Evolutionary conservation across 2,888 invertebrate species (phyloP).

Genomic region (Pardosa pseudoannulata): DNA sequence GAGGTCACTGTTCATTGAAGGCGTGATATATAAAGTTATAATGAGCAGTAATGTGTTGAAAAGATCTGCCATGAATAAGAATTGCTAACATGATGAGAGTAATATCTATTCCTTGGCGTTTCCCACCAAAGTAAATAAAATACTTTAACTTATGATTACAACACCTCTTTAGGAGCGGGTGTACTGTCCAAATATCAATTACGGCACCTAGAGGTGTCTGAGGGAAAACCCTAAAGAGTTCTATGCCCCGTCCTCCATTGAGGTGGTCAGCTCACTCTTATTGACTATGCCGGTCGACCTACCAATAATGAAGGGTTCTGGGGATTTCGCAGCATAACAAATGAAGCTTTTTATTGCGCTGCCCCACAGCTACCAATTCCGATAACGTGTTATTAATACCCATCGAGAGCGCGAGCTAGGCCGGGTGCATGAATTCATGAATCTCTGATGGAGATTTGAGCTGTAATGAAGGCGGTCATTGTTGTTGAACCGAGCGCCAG

Average conservation of each 20-base stretch:
- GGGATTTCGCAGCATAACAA: slow-evolving; percentile 15
- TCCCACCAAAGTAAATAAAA: not conserved
- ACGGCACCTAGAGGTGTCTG: slow-evolving; percentile 21
- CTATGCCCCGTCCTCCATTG: slow-evolving; percentile 12
- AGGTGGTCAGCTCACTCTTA: slow-evolving; percentile 10
- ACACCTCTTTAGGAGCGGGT: not conserved
- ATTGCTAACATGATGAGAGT: no score
- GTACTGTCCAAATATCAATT: slow-evolving; percentile 41
- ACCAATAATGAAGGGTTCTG: slow-evolving; percentile 38
- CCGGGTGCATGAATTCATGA: slow-evolving; percentile 12
- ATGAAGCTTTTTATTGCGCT: slow-evolving; percentile 23
- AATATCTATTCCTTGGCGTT: not conserved
- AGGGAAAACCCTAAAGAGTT: slow-evolving; percentile 16
- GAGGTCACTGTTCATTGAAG: no score
- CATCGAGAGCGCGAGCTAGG: slow-evolving; percentile 24
- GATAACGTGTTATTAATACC: slow-evolving; percentile 54
- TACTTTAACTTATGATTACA: not conserved
- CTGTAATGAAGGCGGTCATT: not conserved
- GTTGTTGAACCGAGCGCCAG: not conserved
- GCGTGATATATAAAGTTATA: no score
- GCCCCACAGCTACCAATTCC: slow-evolving; percentile 55
- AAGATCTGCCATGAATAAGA: no score
- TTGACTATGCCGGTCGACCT: slow-evolving; percentile 27
- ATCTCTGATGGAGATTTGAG: not conserved
- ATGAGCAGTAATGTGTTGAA: no score